These are phyloP conservation scores for Ceraclea dissimilis DNA, from an alignment of 2,888 invertebrate genomes.

Conservation along the genomic window DNA sequence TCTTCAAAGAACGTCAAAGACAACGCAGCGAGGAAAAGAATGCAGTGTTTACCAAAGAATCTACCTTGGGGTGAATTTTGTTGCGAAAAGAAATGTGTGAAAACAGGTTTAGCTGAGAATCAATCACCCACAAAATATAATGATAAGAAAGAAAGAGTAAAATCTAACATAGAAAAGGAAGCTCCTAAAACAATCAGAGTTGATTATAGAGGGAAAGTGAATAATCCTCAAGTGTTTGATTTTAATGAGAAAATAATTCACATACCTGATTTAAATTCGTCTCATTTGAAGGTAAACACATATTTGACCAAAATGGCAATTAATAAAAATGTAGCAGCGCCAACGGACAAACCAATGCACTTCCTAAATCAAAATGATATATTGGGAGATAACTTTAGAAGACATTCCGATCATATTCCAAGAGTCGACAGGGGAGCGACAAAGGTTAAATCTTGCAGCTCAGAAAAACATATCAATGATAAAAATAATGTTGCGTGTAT, in stretches of 20 bases:
- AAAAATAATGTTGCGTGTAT: constrained; percentile 6
- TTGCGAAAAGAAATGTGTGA: constrained; percentile 24
- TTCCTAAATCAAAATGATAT: constrained; percentile 23
- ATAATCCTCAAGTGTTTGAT: constrained; percentile 22
- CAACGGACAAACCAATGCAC: constrained; percentile 29
- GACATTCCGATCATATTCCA: constrained; percentile 25
- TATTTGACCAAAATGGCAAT: constrained; percentile 38
- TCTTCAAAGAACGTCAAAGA: constrained; percentile 23
- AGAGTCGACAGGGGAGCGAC: constrained; percentile 16
- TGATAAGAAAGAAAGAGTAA: constrained; percentile 17
- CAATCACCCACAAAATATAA: constrained; percentile 17
- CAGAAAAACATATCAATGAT: constrained; percentile 24
- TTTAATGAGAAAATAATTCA: constrained; percentile 23
- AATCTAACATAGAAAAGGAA: constrained; percentile 17
- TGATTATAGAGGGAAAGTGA: constrained; percentile 23
- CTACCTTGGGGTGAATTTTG: constrained; percentile 28
- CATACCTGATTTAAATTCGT: constrained; percentile 29
- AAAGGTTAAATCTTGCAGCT: constrained; percentile 24
- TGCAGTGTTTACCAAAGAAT: constrained; percentile 24
- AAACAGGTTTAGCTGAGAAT: constrained; percentile 10
- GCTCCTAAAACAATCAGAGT: constrained; percentile 20
- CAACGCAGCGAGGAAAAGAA: constrained; percentile 21
- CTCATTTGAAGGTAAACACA: constrained; percentile 38
- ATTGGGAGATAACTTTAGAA: constrained; percentile 21
- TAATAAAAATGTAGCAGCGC: constrained; percentile 37